A percentile compares a stretch with the other conserved stretches of the same genome.
phyloP scores from a whole-genome alignment of 2,888 invertebrate genomes.

The Pammene aurita region DNA sequence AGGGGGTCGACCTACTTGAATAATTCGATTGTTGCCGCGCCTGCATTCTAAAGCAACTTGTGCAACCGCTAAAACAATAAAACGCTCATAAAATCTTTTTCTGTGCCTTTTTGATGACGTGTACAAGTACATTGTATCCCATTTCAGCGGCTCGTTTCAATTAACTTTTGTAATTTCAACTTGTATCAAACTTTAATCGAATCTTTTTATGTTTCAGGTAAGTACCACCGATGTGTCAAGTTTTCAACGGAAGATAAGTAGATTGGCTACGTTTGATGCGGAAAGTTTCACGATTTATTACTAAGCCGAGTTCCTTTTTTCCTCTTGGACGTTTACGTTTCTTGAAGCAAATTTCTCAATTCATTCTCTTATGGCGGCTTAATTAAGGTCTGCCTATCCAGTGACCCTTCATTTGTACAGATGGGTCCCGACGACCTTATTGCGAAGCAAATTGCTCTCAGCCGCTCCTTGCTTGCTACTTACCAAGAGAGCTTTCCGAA shows the following conservation, averaged over 20 bases:
- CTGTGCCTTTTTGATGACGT: constrained; percentile 43
- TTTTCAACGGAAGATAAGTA: constrained; percentile 42
- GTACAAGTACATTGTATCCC: constrained; percentile 44
- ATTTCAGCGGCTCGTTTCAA: constrained; percentile 41
- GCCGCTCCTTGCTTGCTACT: constrained; percentile 61
- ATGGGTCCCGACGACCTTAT: constrained; percentile 73
- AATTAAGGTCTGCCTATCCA: constrained; percentile 73
- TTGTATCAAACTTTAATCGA: constrained; percentile 41
- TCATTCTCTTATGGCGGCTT: constrained; percentile 55
- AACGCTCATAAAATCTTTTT: constrained; percentile 53
- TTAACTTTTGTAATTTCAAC: constrained; percentile 37
- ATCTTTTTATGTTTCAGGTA: constrained; percentile 68
- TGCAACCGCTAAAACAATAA: constrained; percentile 67
- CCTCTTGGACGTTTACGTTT: constrained; percentile 24
- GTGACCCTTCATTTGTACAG: constrained; percentile 77
- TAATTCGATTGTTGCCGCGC: constrained; percentile 66
- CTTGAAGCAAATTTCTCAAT: constrained; percentile 39
- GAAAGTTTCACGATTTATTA: constrained; percentile 29
- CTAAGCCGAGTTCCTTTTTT: constrained; percentile 23
- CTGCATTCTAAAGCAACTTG: constrained; percentile 61
- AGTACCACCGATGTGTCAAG: constrained; percentile 54
- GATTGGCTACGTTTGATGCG: constrained; percentile 30
- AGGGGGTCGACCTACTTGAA: constrained; percentile 66
- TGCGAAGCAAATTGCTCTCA: constrained; percentile 72
- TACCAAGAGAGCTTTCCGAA: constrained; percentile 50